Evolutionary conservation across 2,113 vertebrate genomes (phyloP), one percentile per base, ranked within the genome.

Genomic region (Orthonyx spaldingii): DNA sequence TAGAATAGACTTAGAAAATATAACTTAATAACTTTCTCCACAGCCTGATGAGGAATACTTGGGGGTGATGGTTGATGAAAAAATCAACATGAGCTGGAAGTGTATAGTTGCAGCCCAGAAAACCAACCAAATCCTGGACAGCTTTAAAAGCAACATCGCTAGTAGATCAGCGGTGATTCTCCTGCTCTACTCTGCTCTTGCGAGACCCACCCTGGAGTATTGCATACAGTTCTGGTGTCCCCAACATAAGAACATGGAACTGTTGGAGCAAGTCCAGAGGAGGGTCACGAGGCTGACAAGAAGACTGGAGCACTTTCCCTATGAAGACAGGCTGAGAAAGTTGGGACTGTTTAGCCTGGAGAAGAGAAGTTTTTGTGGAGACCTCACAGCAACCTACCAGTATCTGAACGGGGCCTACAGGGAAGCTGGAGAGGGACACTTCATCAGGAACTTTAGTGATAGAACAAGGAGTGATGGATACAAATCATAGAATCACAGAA

Each of bases 221-320:
- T 37, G 27, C 27, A 13, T 20, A 28, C 15, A 24, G 30, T 52
- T 59, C 13, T 59, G 16, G 27, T n/a, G 27, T 24, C 33, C 16
- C 9, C 37, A 74, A 0, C 9, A 17, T 14, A 20, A 28, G 52
- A 50, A 66, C 27, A 30, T 3, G 7, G 33, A 89, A 52, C 7
- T 20, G 15, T n/a, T 59, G 37, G 37, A 52, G 41, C 8, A 59
- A 74, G 44, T 20, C 33, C 27, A 57, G 44, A 52, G 33, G 16
- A 74, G 28, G 22, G 27, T 8, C 15, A 33, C 0, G 0, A 44
- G 28, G 33, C 24, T 66, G 13, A 2, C 16, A 52, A 44, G 12
- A 81, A 12, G 13, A 28, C 27, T 59, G 27, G 15, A 33, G 15
- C 19, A 57, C 16, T 27, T 50, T 19, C 5, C 5, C 8, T 44